A percentile compares a stretch with the other conserved stretches of the same genome.
These are phyloP conservation scores for Teleogryllus oceanicus DNA, from an alignment of 2,888 invertebrate species.

Conservation along the genomic window DNA sequence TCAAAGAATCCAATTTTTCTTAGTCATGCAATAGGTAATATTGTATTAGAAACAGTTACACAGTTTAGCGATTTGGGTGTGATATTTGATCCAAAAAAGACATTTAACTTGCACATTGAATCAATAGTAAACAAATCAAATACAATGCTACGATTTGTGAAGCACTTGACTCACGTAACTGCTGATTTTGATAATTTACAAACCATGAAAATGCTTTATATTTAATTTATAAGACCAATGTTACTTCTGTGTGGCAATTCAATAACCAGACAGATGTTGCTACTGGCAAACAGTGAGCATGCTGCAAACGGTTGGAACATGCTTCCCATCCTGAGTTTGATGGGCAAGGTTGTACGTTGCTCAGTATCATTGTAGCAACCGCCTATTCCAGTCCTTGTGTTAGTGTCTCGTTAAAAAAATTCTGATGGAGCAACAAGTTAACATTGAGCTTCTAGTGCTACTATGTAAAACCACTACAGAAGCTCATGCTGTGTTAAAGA, in stretches of 20 bases:
- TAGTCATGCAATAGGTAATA: not conserved
- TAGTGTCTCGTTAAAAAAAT: constrained; percentile 19
- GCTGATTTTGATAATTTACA: not conserved
- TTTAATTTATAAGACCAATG: not conserved
- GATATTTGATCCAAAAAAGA: not conserved
- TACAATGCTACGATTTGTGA: not conserved
- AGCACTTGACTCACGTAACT: not conserved
- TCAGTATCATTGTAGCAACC: constrained; percentile 18
- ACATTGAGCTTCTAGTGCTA: not conserved
- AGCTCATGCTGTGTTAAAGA: not conserved
- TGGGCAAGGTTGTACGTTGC: not conserved
- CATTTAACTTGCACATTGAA: not conserved
- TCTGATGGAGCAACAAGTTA: not conserved
- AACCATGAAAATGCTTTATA: not conserved
- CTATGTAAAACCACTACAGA: not conserved
- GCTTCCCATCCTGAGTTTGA: constrained; percentile 20
- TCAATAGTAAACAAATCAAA: not conserved
- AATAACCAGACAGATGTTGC: not conserved
- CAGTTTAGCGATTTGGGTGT: not conserved
- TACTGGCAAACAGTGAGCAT: not conserved
- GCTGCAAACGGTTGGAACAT: not conserved
- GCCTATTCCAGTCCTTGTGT: not conserved
- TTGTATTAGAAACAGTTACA: not conserved
- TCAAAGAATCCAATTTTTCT: not conserved
- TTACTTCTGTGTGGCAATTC: not conserved